phyloP scores from a whole-genome alignment of 2,888 invertebrate species.

The Mythimna albipuncta region DNA sequence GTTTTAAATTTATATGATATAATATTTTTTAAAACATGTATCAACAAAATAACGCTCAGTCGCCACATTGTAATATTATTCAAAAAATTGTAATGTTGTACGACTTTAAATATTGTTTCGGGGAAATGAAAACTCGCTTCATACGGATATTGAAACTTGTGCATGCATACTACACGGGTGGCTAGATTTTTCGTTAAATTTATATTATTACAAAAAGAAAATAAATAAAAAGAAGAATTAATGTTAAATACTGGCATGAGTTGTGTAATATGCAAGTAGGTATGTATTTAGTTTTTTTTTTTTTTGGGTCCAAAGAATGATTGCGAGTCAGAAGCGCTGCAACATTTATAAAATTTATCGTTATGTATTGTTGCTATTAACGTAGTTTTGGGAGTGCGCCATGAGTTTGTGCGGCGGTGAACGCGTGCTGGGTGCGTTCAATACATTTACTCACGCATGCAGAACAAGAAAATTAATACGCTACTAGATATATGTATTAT shows the following conservation, averaged over 20 bases:
- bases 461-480: slow-evolving; percentile 29
- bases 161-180: slow-evolving; percentile 30
- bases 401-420: slow-evolving; percentile 74
- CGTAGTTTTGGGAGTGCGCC: slow-evolving; percentile 61
- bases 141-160: slow-evolving; percentile 22
- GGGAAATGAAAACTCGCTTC: slow-evolving; percentile 18
- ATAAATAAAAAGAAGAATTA: slow-evolving; percentile 23
- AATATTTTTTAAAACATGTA: slow-evolving; percentile 57
- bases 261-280: slow-evolving; percentile 37
- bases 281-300: slow-evolving; percentile 55
- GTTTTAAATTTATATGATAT: slow-evolving; percentile 62
- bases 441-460: slow-evolving; percentile 52
- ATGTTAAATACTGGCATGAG: slow-evolving; percentile 25
- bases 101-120: slow-evolving; percentile 20
- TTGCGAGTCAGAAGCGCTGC: slow-evolving; percentile 50
- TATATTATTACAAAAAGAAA: slow-evolving; percentile 10
- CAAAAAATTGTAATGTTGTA: slow-evolving; percentile 25
- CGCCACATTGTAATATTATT: slow-evolving; percentile 31
- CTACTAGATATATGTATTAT: slow-evolving; percentile 11
- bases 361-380: slow-evolving; percentile 48
- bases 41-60: slow-evolving; percentile 47
- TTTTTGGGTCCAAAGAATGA: slow-evolving; percentile 71
- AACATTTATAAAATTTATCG: slow-evolving; percentile 42
- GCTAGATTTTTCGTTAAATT: slow-evolving; percentile 32
- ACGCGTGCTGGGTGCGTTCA: slow-evolving; percentile 74